Conservation (phyloP, 2,888 invertebrate species). For the Candidula unifasciata region DNA sequence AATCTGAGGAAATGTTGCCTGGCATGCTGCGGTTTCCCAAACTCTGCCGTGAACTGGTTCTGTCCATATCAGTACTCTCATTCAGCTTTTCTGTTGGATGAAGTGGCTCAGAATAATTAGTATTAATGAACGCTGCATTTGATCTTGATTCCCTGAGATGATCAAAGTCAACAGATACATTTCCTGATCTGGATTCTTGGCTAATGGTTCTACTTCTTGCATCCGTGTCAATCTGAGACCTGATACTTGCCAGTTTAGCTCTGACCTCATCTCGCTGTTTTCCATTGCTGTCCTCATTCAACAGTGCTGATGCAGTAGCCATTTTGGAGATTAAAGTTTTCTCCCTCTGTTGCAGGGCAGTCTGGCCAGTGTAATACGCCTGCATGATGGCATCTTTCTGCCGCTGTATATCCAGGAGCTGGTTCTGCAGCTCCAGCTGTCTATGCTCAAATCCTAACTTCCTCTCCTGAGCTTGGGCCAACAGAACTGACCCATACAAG, state of each 20-base stretch:
- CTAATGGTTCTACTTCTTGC: too few species aligned
- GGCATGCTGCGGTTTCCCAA: constrained; percentile 33
- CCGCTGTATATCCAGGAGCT: constrained; percentile 66
- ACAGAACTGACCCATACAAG: constrained; percentile 56
- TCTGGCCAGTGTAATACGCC: constrained; percentile 61
- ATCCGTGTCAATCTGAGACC: neutral
- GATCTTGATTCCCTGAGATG: neutral
- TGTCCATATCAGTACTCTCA: constrained; percentile 15
- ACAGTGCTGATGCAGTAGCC: constrained; percentile 22
- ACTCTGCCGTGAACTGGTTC: constrained; percentile 21
- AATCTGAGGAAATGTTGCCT: constrained; percentile 38
- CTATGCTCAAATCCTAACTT: constrained; percentile 58
- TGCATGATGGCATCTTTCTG: constrained; percentile 68
- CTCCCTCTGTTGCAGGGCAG: constrained; percentile 52
- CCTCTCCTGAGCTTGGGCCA: constrained; percentile 58
- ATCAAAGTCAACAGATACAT: too few species aligned
- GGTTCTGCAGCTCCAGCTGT: constrained; percentile 61
- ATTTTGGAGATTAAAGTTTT: constrained; percentile 46
- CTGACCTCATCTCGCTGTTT: neutral
- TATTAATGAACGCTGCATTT: neutral
- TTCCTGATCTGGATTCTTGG: neutral
- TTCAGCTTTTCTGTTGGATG: neutral
- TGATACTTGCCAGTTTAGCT: constrained; percentile 32
- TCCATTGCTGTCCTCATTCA: neutral
- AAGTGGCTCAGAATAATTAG: neutral